Base-by-base conservation (phyloP, 1,140 invertebrate genomes). In the Drosophila mauritiana region DNA sequence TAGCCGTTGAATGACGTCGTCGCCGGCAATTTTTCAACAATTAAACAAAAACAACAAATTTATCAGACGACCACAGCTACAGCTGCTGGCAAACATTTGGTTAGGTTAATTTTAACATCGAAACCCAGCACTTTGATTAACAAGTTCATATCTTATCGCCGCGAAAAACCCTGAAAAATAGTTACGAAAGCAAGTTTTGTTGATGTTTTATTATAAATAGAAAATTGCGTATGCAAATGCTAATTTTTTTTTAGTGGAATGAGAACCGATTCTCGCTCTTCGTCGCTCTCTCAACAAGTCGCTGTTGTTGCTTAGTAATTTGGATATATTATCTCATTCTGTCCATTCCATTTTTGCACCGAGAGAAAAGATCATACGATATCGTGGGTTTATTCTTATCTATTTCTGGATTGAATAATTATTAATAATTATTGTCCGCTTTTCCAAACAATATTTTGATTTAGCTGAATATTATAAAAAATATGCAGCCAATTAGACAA, bases 211-310 rank as follows among this genome's bases (percentile, higher is more conserved):
- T 78, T 91, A 91, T 88, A 91, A 91, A 91, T 91, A 91, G 90
- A 91, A 91, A 90, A 91, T 91, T 91, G 90, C 90, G 90, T 91
- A 91, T 83, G 85, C 82, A 79, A 68, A 78, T 91, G 85, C 77
- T 90, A 86, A 79, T 17, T 17, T 82, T 80, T 37, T 37, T 73
- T 68, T 76, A 22, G 61, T 63, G 31, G 25, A 55, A 17, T 13
- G 56, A 58, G 56, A 48, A 51, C n/a, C 25, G 8, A 40, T 56
- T 64, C 54, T 56, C 46, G 15, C 13, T 52, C 31, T 39, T 22
- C 46, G 25, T 56, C n/a, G 17, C 48, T 36, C 57, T 64, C 55
- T 59, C 39, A 83, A 88, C 84, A 88, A 88, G 80, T 88, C 83
- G 75, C 79, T 89, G 84, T 88, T 83, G 83, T 88, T 88, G 83